phyloP scores from a whole-genome alignment of 2,797 vertebrate genomes.

The Amphiprion clarkii region DNA sequence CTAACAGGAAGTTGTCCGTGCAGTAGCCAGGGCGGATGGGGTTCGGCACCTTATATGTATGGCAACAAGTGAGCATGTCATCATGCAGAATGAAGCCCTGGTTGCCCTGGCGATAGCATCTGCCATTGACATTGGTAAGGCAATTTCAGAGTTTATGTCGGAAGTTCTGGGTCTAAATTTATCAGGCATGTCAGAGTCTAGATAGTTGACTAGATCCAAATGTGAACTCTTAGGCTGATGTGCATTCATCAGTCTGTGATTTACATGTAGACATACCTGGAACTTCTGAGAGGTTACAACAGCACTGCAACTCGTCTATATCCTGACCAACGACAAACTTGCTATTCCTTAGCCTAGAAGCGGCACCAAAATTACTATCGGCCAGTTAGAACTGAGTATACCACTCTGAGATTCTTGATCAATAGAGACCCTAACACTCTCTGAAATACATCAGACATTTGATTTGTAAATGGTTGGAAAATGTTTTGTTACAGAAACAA shows the following conservation, averaged over 20 bases:
- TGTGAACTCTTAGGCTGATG: too few species aligned
- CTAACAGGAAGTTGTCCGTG: slow-evolving; percentile 88
- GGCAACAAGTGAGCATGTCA: slow-evolving; percentile 89
- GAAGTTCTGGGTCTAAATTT: not conserved
- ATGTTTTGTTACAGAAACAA: not conserved
- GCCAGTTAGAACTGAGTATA: not conserved
- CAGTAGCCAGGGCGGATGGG: slow-evolving; percentile 87
- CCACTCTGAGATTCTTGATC: not conserved
- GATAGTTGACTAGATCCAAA: too few species aligned
- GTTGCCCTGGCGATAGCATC: slow-evolving; percentile 90
- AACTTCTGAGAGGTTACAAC: too few species aligned
- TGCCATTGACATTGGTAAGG: slow-evolving; percentile 88
- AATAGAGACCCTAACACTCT: too few species aligned
- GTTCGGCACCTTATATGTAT: slow-evolving; percentile 91
- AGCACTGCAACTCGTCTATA: too few species aligned
- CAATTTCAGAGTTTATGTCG: not conserved
- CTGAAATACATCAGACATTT: too few species aligned
- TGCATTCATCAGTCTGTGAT: too few species aligned
- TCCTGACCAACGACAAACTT: too few species aligned
- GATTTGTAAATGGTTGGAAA: not conserved
- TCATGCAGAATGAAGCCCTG: slow-evolving; percentile 93
- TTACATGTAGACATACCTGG: too few species aligned
- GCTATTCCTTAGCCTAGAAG: not conserved
- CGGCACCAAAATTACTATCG: not conserved
- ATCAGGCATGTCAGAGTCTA: not conserved